Evolutionary conservation across 2,888 invertebrate genomes (phyloP), one percentile per base, ranked within the genome.

Genomic region (Volucella bombylans): DNA sequence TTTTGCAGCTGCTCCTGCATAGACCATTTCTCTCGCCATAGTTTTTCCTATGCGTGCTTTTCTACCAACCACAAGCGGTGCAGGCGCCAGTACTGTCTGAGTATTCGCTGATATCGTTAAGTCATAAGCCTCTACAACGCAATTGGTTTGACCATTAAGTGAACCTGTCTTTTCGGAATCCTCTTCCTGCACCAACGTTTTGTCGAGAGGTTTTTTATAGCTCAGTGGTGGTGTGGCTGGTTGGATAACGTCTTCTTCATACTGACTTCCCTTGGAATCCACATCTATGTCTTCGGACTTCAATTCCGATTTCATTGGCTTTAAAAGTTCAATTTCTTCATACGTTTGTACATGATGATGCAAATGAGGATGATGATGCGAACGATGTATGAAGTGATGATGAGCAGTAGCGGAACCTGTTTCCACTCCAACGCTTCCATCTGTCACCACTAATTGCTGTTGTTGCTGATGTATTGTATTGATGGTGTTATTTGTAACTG

Each of bases 1-100:
- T 52, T 74, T 80, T 6, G 86, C 73, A 15, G 88, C 88, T 18
- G 88, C 87, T 38, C 89, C 89, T 0, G 91, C 90, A 86, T 91
- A 91, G 12, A 91, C 90, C 90, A 91, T 90, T 87, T 94, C 94
- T 18, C 95, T 92, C 9, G 95, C 95, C 94, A 95, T 95, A 39
- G 93, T 94, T 89, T 95, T 95, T 61, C 94, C 94, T 64, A 94
- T 91, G 68, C 94, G 92, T 39, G 94, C 94, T 88, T 93, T 93
- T 47, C 93, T 90, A 52, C 92, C 92, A 55, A 89, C 68, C 23
- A 85, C 69, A 15, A 86, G 8, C 11, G 86, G 81, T 2, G 61
- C 14, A 1, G 71, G 49, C 8, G 77, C 9, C 14, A 52, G 94
- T 0, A 94, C 94, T 0, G 94, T 93, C 85, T 94, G 94, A 87